phyloP scores from a whole-genome alignment of 2,888 invertebrate genomes.

The Temnothorax unifasciatus region DNA sequence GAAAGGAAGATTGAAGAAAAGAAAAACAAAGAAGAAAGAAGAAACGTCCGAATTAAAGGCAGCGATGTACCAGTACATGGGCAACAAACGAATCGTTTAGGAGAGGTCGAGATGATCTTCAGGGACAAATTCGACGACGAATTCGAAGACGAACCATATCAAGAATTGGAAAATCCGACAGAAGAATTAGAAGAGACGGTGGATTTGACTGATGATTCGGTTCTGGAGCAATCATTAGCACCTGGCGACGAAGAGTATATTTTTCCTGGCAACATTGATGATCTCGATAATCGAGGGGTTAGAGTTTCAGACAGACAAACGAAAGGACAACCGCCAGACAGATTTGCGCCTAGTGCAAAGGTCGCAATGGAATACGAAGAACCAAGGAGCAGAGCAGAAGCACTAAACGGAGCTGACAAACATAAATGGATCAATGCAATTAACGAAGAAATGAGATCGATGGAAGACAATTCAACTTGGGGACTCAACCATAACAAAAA shows the following conservation, averaged over 20 bases:
- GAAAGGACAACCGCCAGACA: not conserved
- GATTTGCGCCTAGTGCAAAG: not conserved
- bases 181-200: not conserved
- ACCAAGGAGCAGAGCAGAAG: slow-evolving; percentile 50
- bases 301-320: not conserved
- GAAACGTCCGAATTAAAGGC: not conserved
- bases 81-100: not conserved
- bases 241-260: not conserved
- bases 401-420: slow-evolving; percentile 47
- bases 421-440: slow-evolving; percentile 66
- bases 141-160: not conserved
- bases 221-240: not conserved
- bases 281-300: not conserved
- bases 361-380: not conserved
- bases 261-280: not conserved
- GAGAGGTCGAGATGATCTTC: not conserved
- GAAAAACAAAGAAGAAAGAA: not conserved
- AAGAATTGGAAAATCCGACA: not conserved
- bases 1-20: not conserved
- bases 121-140: not conserved
- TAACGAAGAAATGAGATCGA: slow-evolving; percentile 57
- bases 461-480: slow-evolving; percentile 66
- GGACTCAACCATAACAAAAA: no score
- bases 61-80: not conserved
- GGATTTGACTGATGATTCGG: not conserved